Evolutionary conservation across 1,140 invertebrate species (phyloP), one percentile per base, ranked within the genome.

Genomic region (Pseudachorutes palmiensis): DNA sequence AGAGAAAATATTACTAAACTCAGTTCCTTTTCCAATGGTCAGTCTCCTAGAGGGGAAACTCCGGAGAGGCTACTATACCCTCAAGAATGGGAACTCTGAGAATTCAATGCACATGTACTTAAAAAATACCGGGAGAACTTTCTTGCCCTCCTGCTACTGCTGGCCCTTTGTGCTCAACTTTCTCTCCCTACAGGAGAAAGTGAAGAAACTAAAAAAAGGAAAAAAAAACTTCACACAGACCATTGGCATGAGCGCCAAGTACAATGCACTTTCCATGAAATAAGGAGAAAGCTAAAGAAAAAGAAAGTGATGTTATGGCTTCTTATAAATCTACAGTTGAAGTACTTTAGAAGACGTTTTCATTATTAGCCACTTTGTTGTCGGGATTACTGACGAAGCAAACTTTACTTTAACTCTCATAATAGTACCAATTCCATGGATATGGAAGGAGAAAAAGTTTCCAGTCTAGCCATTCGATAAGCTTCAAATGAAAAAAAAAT

Each of bases 351-450:
- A 55, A 55, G 51, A 55, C 51, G 51, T 55, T 55, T 55, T 65
- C 64, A 65, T 65, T 65, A 65, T 55, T 65, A 65, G 51, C 64
- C 64, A 65, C 51, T 48, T 57, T 26, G 31, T 61, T 66, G 65
- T 45, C 30, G 36, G 41, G 65, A 36, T 60, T 32, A 32, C 30
- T 5, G 24, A 57, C 51, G 14, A 57, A 26, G 14, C 51, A 57
- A 57, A 57, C 3, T 57, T 26, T 45, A 9, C n/a, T n/a, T 45
- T n/a, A 45, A 45, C 41, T 45, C 41, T 45, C n/a, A 9, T 45
- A 45, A n/a, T 45, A 45, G 41, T 45, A 45, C 41, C n/a, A 12
- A 12, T 12, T 45, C 9, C 41, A 45, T 45, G 41, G 9, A 45
- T 45, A 45, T 12, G 41, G 41, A 9, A 12, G 41, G n/a, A 45